Evolutionary conservation across 1,140 invertebrate genomes (phyloP), one percentile per base, ranked within the genome.

Genomic region (Bursaphelenchus mucronatus): DNA sequence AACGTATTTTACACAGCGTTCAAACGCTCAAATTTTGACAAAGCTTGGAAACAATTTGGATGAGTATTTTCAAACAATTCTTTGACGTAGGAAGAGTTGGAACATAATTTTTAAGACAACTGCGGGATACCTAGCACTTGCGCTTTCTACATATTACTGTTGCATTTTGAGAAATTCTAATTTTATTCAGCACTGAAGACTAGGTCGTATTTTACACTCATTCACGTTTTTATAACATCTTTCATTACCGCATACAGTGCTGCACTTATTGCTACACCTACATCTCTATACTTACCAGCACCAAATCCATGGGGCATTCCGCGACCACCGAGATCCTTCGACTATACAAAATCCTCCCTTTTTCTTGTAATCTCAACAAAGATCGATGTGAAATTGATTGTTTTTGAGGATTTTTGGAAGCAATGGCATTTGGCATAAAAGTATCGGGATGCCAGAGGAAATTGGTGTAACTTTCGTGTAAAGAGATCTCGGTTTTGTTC

Each of bases 1-100:
- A n/a, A n/a, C n/a, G n/a, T n/a, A n/a, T n/a, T n/a, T n/a, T n/a
- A n/a, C n/a, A n/a, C n/a, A n/a, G n/a, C n/a, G n/a, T n/a, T n/a
- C n/a, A n/a, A n/a, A n/a, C n/a, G n/a, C n/a, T n/a, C n/a, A n/a
- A n/a, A n/a, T n/a, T n/a, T n/a, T n/a, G n/a, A n/a, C n/a, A n/a
- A n/a, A 91, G 94, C 87, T 95, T 92, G 73, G 94, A 94, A 86
- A 94, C 91, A 80, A 95, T 91, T 82, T 91, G n/a, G n/a, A n/a
- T n/a, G n/a, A n/a, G n/a, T n/a, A n/a, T n/a, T n/a, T n/a, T n/a
- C n/a, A n/a, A n/a, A n/a, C n/a, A n/a, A n/a, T n/a, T n/a, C n/a
- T n/a, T n/a, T n/a, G n/a, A n/a, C n/a, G n/a, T n/a, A n/a, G n/a
- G n/a, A n/a, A n/a, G n/a, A n/a, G n/a, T n/a, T n/a, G n/a, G n/a